These are phyloP conservation scores for Zygogramma bicolorata DNA, from an alignment of 2,888 invertebrate genomes.

Conservation along the genomic window DNA sequence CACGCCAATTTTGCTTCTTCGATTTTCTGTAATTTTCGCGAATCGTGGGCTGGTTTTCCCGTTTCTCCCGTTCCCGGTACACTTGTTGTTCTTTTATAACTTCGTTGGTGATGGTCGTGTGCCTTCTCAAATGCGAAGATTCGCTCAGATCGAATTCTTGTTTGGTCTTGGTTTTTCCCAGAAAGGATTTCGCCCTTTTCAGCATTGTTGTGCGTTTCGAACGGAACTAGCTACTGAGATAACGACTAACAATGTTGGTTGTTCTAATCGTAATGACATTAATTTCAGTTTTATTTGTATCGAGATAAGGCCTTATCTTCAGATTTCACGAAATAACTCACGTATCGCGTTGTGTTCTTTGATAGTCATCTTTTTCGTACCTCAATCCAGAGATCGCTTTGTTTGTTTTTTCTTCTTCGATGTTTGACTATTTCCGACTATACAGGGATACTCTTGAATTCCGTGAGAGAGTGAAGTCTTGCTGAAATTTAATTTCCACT, in stretches of 20 bases:
- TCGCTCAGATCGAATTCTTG: conserved; percentile 53
- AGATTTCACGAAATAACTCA: conserved; percentile 22
- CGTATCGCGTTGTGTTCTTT: not conserved
- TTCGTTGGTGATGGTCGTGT: conserved; percentile 42
- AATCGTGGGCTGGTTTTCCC: not conserved
- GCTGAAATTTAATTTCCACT: no score
- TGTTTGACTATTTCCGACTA: no score
- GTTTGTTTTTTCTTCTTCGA: not conserved
- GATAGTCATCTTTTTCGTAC: conserved; percentile 1
- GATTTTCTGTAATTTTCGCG: not conserved
- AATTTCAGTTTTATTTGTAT: conserved; percentile 24
- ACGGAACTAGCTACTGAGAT: not conserved
- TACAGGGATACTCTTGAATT: no score
- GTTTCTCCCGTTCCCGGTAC: conserved; percentile 15
- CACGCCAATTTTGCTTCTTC: not conserved
- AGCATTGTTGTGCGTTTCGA: conserved; percentile 49
- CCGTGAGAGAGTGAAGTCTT: no score
- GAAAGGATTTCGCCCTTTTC: conserved; percentile 59
- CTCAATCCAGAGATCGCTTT: not conserved
- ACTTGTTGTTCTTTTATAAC: conserved; percentile 20
- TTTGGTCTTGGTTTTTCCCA: conserved; percentile 50
- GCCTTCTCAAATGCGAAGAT: conserved; percentile 55
- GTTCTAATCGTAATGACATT: conserved; percentile 23
- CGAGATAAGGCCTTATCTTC: conserved; percentile 38
- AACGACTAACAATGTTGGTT: conserved; percentile 11